Percentiles rank a stretch among this genome's conserved stretches.
Conservation (phyloP, 2,113 vertebrate species). For the Hydrochoerus hydrochaeris region DNA sequence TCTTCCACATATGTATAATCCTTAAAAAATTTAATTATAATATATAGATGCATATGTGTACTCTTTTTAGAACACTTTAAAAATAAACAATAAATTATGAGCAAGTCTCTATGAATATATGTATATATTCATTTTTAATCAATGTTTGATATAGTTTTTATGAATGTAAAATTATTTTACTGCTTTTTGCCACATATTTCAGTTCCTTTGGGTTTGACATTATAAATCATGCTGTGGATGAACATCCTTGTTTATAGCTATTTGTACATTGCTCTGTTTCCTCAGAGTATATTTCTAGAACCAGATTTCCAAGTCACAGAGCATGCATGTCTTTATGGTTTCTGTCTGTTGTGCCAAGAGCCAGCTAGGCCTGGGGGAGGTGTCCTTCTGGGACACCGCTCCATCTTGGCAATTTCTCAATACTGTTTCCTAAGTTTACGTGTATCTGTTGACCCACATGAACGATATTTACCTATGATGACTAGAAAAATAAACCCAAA, state of each 20-base stretch:
- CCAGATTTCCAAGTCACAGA: neutral
- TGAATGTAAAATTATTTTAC: slow-evolving; percentile 47
- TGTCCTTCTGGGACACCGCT: neutral
- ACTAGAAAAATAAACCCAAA: neutral
- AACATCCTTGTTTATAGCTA: slow-evolving; percentile 46
- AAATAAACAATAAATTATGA: slow-evolving; percentile 29
- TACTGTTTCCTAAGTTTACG: slow-evolving; percentile 4
- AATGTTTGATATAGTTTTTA: slow-evolving; percentile 36
- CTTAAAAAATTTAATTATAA: slow-evolving; percentile 25
- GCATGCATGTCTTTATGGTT: slow-evolving; percentile 16
- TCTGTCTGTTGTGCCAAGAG: neutral
- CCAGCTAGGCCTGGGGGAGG: neutral
- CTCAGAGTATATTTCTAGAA: slow-evolving; percentile 21
- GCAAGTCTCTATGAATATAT: neutral
- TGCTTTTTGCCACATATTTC: neutral
- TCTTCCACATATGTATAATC: slow-evolving; percentile 30
- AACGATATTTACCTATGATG: neutral
- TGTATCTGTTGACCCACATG: neutral
- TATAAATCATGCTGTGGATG: neutral
- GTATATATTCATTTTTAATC: slow-evolving; percentile 35
- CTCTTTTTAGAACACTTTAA: slow-evolving; percentile 29
- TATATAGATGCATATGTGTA: neutral
- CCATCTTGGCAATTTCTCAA: neutral
- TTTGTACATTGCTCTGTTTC: slow-evolving; percentile 38
- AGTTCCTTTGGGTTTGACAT: slow-evolving; percentile 29